These are phyloP conservation scores for Ageneiosus marmoratus DNA, from an alignment of 2,113 vertebrate species.

Conservation along the genomic window DNA sequence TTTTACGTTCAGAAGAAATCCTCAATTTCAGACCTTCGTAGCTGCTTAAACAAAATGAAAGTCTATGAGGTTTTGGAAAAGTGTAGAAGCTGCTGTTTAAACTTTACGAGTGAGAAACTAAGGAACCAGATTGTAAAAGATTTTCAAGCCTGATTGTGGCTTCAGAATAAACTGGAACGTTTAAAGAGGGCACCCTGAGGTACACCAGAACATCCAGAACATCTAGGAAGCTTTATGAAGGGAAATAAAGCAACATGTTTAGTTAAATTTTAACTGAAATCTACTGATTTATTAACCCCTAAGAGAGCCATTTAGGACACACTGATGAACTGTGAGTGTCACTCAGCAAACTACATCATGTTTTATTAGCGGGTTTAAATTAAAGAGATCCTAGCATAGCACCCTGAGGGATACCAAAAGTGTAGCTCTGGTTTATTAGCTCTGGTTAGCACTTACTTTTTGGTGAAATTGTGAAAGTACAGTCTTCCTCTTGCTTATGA, in stretches of 20 bases:
- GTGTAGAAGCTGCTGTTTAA: too few relatives aligned
- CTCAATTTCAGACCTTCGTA: too few relatives aligned
- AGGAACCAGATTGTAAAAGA: too few relatives aligned
- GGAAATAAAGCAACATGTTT: background rate
- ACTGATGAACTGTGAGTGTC: background rate
- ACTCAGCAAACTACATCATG: background rate
- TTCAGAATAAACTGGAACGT: too few relatives aligned
- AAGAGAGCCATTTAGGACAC: background rate
- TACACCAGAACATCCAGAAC: too few relatives aligned
- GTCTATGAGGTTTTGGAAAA: too few relatives aligned
- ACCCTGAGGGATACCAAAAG: background rate
- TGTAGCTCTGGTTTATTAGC: background rate
- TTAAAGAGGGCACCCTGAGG: too few relatives aligned
- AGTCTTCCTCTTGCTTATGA: background rate
- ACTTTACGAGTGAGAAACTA: too few relatives aligned
- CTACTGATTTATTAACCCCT: background rate
- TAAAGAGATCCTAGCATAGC: background rate
- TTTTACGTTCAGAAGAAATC: too few relatives aligned
- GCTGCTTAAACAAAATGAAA: too few relatives aligned
- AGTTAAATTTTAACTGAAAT: slow-evolving; percentile 20
- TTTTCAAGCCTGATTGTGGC: too few relatives aligned
- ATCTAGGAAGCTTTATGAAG: background rate
- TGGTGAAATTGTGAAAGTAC: background rate
- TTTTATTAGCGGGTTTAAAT: background rate
- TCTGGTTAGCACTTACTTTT: background rate